phyloP scores from a whole-genome alignment of 2,113 vertebrate genomes.

The Charina bottae region DNA sequence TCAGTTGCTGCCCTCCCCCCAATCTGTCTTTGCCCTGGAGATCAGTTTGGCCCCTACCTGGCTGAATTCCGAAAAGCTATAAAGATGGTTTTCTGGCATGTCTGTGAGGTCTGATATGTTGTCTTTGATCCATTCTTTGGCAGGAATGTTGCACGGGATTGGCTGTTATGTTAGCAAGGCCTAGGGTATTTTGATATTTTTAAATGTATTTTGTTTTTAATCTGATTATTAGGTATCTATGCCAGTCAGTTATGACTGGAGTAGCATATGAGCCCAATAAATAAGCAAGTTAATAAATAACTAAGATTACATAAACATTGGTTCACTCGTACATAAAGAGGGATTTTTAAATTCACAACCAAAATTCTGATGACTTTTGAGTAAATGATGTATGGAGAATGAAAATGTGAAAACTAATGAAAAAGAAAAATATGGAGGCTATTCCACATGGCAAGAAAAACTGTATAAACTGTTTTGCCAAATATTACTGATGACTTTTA shows the following conservation, averaged over 20 bases:
- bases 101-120: background rate
- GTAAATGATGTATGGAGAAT: background rate
- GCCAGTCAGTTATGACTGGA: background rate
- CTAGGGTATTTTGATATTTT: background rate
- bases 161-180: background rate
- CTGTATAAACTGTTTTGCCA: background rate
- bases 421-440: background rate
- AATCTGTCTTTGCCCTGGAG: background rate
- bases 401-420: background rate
- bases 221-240: background rate
- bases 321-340: background rate
- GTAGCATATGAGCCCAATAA: background rate
- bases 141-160: background rate
- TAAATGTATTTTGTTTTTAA: background rate
- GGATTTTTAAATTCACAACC: background rate
- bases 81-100: background rate
- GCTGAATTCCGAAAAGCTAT: background rate
- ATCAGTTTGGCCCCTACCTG: background rate
- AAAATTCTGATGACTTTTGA: background rate
- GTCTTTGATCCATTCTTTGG: background rate
- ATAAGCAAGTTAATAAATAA: background rate
- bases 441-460: background rate
- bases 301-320: background rate
- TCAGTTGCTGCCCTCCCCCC: background rate
- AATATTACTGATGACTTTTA: background rate